phyloP scores from a whole-genome alignment of 1,140 invertebrate species.

The Oscheius sp. region DNA sequence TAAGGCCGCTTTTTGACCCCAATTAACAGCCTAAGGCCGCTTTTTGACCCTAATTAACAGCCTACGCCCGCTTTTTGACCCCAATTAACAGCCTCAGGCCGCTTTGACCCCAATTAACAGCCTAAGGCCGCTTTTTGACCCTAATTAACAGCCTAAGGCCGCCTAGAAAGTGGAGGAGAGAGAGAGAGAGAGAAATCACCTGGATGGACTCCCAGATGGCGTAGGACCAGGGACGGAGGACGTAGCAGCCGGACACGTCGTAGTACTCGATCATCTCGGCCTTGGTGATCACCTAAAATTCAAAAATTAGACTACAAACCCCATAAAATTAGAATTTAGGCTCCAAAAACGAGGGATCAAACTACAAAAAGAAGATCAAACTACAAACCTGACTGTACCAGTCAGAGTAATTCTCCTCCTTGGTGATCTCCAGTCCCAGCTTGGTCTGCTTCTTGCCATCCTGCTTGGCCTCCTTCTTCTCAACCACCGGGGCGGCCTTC shows the following conservation, averaged over 20 bases:
- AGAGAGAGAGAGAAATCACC: too few species aligned
- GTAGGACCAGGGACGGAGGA: slow-evolving; percentile 91
- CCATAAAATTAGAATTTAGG: background rate
- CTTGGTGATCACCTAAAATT: slow-evolving; percentile 80
- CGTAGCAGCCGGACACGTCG: slow-evolving; percentile 97
- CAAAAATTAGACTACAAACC: slow-evolving; percentile 24
- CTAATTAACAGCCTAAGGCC: too few species aligned
- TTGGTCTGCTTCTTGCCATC: slow-evolving; percentile 78
- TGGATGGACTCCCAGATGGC: slow-evolving; percentile 88
- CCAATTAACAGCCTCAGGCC: too few species aligned
- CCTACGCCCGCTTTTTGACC: too few species aligned
- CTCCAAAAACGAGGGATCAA: slow-evolving; percentile 9
- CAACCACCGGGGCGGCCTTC: slow-evolving; percentile 14
- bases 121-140: too few species aligned
- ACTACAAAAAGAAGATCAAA: background rate
- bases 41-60: too few species aligned
- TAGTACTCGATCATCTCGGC: slow-evolving; percentile 99
- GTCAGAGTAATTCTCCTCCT: slow-evolving; percentile 87
- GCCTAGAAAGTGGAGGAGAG: background rate
- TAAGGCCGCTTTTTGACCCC: too few species aligned
- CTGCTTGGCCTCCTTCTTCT: slow-evolving; percentile 41
- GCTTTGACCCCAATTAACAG: too few species aligned
- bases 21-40: too few species aligned
- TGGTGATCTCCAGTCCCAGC: slow-evolving; percentile 85
- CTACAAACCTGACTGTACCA: slow-evolving; percentile 87